Base-by-base conservation (phyloP, 1,140 invertebrate species). In the Thaumetopoea pityocampa region DNA sequence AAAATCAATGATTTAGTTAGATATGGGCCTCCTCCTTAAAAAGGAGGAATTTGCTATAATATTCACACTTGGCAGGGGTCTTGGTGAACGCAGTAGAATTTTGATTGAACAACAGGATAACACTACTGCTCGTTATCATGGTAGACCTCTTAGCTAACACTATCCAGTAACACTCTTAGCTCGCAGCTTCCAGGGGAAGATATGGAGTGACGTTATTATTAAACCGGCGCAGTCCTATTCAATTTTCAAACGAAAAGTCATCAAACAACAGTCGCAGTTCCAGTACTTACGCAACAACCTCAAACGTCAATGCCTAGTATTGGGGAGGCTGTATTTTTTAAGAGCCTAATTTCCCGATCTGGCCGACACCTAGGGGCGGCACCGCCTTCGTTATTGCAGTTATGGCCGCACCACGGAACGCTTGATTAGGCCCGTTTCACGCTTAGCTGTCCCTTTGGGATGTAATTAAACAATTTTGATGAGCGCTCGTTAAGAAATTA, bases 381-480 rank as follows among this genome's bases (percentile, higher is more conserved):
- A 41, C 58, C 18, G 11, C 64, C 55, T 55, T 67, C 54, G 52
- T 61, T 43, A 44, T 22, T 27, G 47, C 38, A 46, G 40, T 29
- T 30, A 41, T 40, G 37, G 11, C 24, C 32, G 9, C 35, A 50
- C 51, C 40, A 47, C 54, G 56, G 64, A 77, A 67, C 65, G 61
- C 57, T 64, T 72, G 69, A 74, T 77, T 74, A 80, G 63, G 40
- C 28, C 42, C 44, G 45, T 37, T 59, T 66, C 48, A 65, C 55
- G 62, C 46, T 62, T 59, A 65, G 61, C 55, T 58, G 53, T 60
- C 55, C 65, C 67, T 65, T 14, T 37, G 64, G 68, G 67, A 73
- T 57, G 67, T 67, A 79, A 77, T 81, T 77, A 78, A 76, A 73
- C 62, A 65, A 69, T 70, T 74, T 72, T 78, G 67, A 78, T 61